Conservation (phyloP, 2,888 invertebrate genomes). For the Alcis repandata region DNA sequence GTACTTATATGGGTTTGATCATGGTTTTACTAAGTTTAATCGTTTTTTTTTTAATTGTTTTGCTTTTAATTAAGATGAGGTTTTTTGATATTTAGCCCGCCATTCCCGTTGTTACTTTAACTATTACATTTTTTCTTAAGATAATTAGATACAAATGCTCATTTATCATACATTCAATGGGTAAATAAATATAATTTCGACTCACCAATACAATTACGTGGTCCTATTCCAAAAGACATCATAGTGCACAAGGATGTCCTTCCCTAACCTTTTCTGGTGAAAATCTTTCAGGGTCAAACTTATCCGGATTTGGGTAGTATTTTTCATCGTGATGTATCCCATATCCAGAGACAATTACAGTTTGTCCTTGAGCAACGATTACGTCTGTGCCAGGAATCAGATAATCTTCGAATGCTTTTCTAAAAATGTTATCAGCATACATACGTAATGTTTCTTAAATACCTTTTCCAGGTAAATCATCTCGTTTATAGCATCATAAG, state of each 20-base stretch:
- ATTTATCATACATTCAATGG: too few species aligned
- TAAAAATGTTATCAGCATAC: neutral
- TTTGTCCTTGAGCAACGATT: neutral
- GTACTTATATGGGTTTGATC: too few species aligned
- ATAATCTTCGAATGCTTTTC: neutral
- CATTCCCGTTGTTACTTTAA: too few species aligned
- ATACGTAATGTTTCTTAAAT: neutral
- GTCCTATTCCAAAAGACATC: neutral
- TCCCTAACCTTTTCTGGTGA: neutral
- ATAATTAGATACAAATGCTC: too few species aligned
- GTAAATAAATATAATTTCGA: neutral
- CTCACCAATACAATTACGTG: neutral
- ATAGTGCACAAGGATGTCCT: neutral
- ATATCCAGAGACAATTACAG: neutral
- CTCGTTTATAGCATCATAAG: neutral
- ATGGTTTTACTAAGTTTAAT: too few species aligned
- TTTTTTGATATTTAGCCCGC: too few species aligned
- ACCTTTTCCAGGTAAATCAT: neutral
- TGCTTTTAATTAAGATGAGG: too few species aligned
- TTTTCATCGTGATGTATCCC: neutral
- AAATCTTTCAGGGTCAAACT: slow-evolving; percentile 4
- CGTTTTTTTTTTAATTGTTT: too few species aligned
- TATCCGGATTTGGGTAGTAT: neutral
- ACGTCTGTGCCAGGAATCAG: neutral
- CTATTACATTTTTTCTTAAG: too few species aligned